phyloP scores from a whole-genome alignment of 2,797 vertebrate genomes.

The Helostoma temminkii region DNA sequence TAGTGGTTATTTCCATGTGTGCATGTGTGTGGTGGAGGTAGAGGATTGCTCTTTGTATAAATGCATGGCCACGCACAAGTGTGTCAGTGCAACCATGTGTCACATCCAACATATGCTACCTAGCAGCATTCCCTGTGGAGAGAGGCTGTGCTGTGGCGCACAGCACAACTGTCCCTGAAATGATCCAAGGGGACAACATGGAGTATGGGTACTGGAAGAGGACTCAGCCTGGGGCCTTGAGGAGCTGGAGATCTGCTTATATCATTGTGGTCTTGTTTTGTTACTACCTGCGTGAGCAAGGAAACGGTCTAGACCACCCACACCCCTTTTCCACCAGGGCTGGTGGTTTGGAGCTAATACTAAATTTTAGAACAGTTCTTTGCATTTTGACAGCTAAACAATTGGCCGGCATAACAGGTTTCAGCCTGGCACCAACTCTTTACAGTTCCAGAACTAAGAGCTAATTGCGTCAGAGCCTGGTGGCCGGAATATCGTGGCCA shows the following conservation, averaged over 20 bases:
- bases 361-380: no score
- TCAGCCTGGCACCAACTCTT: no score
- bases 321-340: no score
- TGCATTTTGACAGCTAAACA: no score
- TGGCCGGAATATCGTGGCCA: no score
- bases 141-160: conserved; percentile 41
- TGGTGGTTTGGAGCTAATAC: no score
- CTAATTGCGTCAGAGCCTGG: no score
- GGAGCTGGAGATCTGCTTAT: conserved; percentile 47
- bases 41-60: conserved; percentile 49
- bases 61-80: conserved; percentile 45
- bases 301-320: background rate
- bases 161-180: conserved; percentile 55
- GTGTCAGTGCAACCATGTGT: conserved; percentile 71
- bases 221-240: conserved; percentile 39
- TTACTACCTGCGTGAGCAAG: conserved; percentile 19
- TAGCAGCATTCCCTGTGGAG: conserved; percentile 55
- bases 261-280: conserved; percentile 30
- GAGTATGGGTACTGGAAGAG: conserved; percentile 22
- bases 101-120: conserved; percentile 77
- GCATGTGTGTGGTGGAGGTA: background rate
- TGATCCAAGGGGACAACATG: conserved; percentile 72
- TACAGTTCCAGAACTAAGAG: no score
- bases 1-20: conserved; percentile 30
- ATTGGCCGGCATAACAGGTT: no score